Base-by-base conservation (phyloP, 2,888 invertebrate genomes). In the Carterocephalus palaemon region DNA sequence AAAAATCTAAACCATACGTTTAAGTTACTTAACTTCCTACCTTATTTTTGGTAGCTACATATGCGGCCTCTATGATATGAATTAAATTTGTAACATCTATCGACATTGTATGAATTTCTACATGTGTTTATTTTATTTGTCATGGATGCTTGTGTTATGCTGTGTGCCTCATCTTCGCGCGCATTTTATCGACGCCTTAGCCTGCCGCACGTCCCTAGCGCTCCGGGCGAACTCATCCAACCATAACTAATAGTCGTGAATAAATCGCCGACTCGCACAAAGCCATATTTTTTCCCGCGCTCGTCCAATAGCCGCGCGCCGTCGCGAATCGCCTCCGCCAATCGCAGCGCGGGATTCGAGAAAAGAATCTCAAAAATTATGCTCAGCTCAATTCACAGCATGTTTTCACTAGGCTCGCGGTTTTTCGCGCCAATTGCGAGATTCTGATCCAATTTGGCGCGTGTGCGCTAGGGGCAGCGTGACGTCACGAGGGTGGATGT, bases 191-290 rank as follows among this genome's bases (percentile, higher is more conserved):
- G 54, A 53, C 32, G 53, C 7, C 5, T 24, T 24, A 3, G n/a
- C 7, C 7, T n/a, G 15, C 7, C 17, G 10, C 2, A 1, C 26
- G 62, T 48, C 79, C 47, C 75, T 76, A 70, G 2, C 39, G 63
- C 64, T 55, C 50, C 62, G 68, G 26, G 33, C 31, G 32, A 16
- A 76, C 64, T 68, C 82, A 75, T 62, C 74, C 76, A 70, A 79
- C 78, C 85, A 71, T 83, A 76, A 84, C 84, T 85, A 85, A 85
- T 83, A 82, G 82, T 79, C 73, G 78, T 73, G 85, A 81, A 81
- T 76, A 77, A 79, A 76, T 78, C 76, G 73, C 68, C 64, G 67
- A 67, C 70, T 72, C 70, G 68, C 78, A 80, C 77, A 82, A 81
- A 77, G 74, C 67, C 62, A 59, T 56, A 57, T 75, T 77, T 80